Base-by-base conservation (phyloP, 1,140 invertebrate genomes). In the Dreissena polymorpha region DNA sequence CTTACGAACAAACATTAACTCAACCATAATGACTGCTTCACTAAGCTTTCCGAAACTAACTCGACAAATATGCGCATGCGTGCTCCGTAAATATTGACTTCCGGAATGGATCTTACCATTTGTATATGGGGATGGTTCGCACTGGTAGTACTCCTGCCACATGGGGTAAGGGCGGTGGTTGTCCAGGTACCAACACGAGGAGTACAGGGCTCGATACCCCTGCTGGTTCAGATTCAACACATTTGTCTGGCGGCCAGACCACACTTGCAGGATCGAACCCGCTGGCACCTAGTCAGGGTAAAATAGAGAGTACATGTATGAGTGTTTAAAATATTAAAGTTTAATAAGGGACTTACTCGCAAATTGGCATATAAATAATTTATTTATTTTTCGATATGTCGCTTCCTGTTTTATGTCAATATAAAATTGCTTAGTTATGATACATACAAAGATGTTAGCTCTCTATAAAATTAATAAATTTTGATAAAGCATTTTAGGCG, bases 101-200 rank as follows among this genome's bases (percentile, higher is more conserved):
- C 39, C 39, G 39, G 39, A 39, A 39, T 8, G 2, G 39, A 39
- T 39, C 39, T 75, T 64, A 84, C 77, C 81, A 68, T 49, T 69
- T 14, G 10, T 68, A 50, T 85, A 96, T 74, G 95, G 91, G 0
- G 95, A 77, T 2, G 88, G 88, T n/a, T 90, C 90, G 87, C 88
- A 89, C 13, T 72, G 74, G 68, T 90, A 90, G 68, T 87, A 90
- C 25, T 86, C 73, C 7, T 39, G 68, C 90, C 90, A 91, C 73
- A 88, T 80, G 2, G 74, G 51, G 0, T 83, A 85, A 27, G 77
- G 83, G 14, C 72, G 53, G 18, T 84, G 71, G 29, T 71, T 81
- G 69, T 89, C 86, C n/a, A 89, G 80, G 67, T 89, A 89, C 87
- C 86, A 89, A 75, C 88, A 88, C 2, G 86, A 74, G 0, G 89